A percentile compares a stretch with the other conserved stretches of the same genome.
Conservation (phyloP, 53 echinoderm and acorn worm species). For the Hippasteria phrygiana region DNA sequence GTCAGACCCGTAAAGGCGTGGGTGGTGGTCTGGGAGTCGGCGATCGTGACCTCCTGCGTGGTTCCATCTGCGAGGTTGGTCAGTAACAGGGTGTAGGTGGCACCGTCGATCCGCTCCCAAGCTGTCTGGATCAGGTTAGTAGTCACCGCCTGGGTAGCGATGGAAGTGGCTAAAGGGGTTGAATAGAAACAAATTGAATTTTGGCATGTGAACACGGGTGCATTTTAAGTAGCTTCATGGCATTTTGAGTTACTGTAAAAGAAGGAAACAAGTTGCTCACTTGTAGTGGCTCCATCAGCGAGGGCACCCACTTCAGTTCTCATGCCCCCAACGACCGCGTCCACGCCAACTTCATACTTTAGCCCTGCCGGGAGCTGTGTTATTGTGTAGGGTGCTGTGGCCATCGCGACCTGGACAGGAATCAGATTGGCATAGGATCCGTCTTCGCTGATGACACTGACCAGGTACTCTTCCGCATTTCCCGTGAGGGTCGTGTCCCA, state of each 20-base stretch:
- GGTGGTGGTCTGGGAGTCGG: constrained; percentile 33
- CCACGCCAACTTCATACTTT: constrained; percentile 42
- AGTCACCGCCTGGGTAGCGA: constrained; percentile 41
- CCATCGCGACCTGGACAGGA: neutral
- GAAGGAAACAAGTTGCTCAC: too few species aligned
- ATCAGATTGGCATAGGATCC: constrained; percentile 34
- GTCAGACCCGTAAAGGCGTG: constrained; percentile 34
- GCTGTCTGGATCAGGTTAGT: constrained; percentile 33
- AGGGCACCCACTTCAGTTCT: constrained; percentile 31
- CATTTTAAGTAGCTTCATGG: too few species aligned
- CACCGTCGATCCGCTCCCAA: constrained; percentile 24
- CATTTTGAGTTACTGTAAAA: neutral
- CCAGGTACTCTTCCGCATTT: neutral
- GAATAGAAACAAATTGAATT: neutral
- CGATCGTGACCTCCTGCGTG: constrained; percentile 1
- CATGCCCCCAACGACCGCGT: neutral
- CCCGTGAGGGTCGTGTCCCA: constrained; percentile 3
- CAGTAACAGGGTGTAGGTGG: constrained; percentile 31
- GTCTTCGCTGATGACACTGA: constrained; percentile 46
- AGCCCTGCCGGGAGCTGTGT: constrained; percentile 16
- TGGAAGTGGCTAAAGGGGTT: constrained; percentile 17
- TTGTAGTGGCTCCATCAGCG: neutral
- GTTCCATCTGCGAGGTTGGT: constrained; percentile 32
- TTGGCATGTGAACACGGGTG: too few species aligned
- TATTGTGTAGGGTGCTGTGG: constrained; percentile 9